Conservation (phyloP, 2,113 vertebrate species). For the Podocnemis expansa region DNA sequence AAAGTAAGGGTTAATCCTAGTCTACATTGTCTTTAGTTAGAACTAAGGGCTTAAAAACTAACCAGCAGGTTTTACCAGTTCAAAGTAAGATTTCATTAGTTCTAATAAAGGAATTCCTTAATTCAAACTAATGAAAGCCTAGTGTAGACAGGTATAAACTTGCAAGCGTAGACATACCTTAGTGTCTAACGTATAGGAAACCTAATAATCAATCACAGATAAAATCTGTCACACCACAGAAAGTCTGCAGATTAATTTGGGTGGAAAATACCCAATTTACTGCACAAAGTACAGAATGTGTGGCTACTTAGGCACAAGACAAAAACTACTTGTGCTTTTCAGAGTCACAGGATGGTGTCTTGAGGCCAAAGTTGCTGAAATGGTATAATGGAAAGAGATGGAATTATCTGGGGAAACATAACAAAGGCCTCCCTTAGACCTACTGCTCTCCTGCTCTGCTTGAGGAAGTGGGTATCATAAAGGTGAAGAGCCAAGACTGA, state of each 20-base stretch:
- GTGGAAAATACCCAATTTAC: not conserved
- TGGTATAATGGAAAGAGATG: constrained; percentile 2
- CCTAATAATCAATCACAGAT: not conserved
- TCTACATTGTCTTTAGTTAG: too few species aligned
- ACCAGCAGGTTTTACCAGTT: too few species aligned
- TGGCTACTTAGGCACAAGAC: not conserved
- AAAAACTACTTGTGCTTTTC: not conserved
- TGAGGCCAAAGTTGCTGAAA: not conserved
- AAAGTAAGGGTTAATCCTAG: too few species aligned
- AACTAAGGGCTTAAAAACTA: too few species aligned
- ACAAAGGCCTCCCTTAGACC: not conserved
- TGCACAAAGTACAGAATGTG: not conserved
- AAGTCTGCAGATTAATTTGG: not conserved
- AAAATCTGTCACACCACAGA: not conserved
- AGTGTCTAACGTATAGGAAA: not conserved
- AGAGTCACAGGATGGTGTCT: not conserved
- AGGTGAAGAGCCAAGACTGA: too few species aligned
- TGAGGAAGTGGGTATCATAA: not conserved
- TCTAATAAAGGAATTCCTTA: too few species aligned
- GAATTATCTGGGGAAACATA: not conserved
- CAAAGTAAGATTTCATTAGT: too few species aligned
- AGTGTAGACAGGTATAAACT: too few species aligned
- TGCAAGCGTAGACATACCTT: too few species aligned
- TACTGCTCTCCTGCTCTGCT: not conserved
- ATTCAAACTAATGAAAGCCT: too few species aligned